phyloP scores from a whole-genome alignment of 2,888 invertebrate genomes.

The Holacanthella duospinosa region DNA sequence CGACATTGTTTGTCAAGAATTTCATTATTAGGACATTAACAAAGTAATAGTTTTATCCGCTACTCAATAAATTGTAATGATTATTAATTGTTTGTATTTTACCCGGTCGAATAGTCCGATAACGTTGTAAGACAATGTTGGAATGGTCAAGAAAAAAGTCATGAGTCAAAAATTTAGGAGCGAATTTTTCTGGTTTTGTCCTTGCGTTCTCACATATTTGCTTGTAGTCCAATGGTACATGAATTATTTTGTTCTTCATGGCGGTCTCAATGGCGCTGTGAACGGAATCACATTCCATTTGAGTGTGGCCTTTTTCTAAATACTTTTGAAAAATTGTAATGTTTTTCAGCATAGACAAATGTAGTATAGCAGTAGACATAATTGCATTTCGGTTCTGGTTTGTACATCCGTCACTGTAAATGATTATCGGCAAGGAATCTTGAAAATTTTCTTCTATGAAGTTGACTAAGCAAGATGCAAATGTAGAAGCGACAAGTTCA shows the following conservation, averaged over 20 bases:
- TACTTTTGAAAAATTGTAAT: conserved; percentile 38
- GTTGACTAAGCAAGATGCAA: conserved; percentile 29
- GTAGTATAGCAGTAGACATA: conserved; percentile 38
- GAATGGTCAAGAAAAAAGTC: conserved; percentile 24
- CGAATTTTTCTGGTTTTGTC: conserved; percentile 30
- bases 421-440: conserved; percentile 29
- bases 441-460: conserved; percentile 20
- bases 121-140: conserved; percentile 9
- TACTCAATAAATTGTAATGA: too few relatives aligned
- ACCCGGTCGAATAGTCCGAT: conserved; percentile 33
- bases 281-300: too few relatives aligned
- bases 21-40: too few relatives aligned
- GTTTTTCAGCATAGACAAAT: conserved; percentile 29
- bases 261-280: conserved; percentile 38
- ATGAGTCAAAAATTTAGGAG: conserved; percentile 20
- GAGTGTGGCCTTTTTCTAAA: too few relatives aligned
- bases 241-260: neutral
- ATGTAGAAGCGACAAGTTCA: too few relatives aligned
- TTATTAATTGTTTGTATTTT: too few relatives aligned
- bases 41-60: too few relatives aligned
- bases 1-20: too few relatives aligned
- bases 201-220: conserved; percentile 30
- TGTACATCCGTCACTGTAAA: conserved; percentile 38
- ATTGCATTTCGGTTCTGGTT: conserved; percentile 37
- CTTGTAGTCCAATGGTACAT: conserved; percentile 37